These are phyloP conservation scores for Phocoena phocoena DNA, from an alignment of 2,113 vertebrate species.

Conservation along the genomic window DNA sequence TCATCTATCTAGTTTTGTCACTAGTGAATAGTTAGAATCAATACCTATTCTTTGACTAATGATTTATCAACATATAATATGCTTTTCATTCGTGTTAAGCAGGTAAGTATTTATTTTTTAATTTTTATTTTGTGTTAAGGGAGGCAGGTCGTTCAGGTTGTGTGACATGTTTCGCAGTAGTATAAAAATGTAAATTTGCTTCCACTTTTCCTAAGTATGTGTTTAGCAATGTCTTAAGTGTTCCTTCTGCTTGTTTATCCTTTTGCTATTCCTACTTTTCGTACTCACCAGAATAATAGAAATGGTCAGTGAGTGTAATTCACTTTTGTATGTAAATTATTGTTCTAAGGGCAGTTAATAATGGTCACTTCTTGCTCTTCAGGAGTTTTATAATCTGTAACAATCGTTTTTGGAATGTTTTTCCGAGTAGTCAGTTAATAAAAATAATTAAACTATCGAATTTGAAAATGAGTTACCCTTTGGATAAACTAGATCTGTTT, in stretches of 20 bases:
- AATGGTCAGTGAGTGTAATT: background rate
- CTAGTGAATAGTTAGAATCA: background rate
- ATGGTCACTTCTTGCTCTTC: background rate
- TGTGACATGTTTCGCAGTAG: background rate
- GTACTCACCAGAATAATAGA: conserved; percentile 9
- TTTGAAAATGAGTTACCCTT: conserved; percentile 1
- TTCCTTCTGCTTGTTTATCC: background rate
- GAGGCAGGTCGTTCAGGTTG: background rate
- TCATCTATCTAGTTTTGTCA: background rate
- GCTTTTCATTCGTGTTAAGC: conserved; percentile 1
- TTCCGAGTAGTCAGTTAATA: conserved; percentile 30
- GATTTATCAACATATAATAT: background rate
- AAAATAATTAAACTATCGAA: background rate
- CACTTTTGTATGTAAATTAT: background rate
- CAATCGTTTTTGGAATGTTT: conserved; percentile 29
- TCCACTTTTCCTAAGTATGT: background rate
- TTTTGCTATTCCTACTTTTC: background rate
- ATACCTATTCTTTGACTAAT: background rate
- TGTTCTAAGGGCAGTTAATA: background rate
- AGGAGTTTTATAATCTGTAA: background rate
- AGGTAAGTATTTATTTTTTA: background rate
- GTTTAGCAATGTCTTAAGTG: background rate
- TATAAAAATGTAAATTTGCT: background rate
- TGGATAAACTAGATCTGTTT: conserved; percentile 2
- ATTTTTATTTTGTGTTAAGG: conserved; percentile 36